Evolutionary conservation across 2,797 vertebrate species (phyloP), one percentile per base, ranked within the genome.

Genomic region (Helicolenus hilgendorfi): DNA sequence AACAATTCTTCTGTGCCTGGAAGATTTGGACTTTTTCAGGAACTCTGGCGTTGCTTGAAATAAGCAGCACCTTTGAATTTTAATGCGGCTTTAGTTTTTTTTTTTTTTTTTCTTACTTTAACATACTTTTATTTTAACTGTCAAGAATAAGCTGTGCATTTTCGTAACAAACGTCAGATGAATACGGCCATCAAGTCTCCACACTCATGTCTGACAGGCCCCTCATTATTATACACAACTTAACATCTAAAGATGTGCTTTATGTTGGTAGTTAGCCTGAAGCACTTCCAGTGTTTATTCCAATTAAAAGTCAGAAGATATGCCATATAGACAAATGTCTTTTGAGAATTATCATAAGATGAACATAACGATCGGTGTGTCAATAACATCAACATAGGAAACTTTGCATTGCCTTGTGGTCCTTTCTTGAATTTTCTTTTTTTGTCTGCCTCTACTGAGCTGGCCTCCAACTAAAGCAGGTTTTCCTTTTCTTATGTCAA

Each of bases 1-100:
- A 82, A 70, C 65, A 85, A 64, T 72, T 89, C 22, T 64, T 77
- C n/a, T 27, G 22, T 27, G 53, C 31, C 70, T 65, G 71, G 45
- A 75, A 71, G 22, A 53, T 36, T 31, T 77, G 4, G 33, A 69
- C 49, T 83, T 70, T 79, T 41, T 74, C 18, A 85, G 58, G 69
- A 71, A 75, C 71, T 74, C 15, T 7, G 49, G 1, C 5, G 1
- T 20, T 74, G 63, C 45, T 79, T 72, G 63, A 78, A 76, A 72
- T 41, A 72, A 76, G 5, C 14, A 36, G 27, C 38, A 33, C n/a
- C 67, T 58, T 72, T 79, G 29, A 55, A 41, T 73, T 67, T 71
- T 13, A 15, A 60, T 36, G 11, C 4, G 1, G 53, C 33, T 55
- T 69, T 58, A n/a, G 1, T 33, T 55, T 9, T 13, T 62, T 18